Evolutionary conservation across 2,797 vertebrate species (phyloP), one percentile per base, ranked within the genome.

Genomic region (Emys orbicularis): DNA sequence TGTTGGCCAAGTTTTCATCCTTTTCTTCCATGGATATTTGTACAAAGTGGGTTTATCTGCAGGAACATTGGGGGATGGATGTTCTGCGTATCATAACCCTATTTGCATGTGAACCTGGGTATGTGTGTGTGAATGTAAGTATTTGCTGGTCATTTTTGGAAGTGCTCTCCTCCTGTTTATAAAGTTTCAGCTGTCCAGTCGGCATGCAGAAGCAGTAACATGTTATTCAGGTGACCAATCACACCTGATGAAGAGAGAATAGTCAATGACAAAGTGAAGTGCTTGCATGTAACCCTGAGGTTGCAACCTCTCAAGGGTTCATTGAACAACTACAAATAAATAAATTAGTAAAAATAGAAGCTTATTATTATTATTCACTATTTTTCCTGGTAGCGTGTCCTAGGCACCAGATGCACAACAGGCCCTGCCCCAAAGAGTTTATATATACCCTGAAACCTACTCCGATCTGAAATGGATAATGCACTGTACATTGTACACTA

Each of bases 11-110:
- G 81, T 37, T 53, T 72, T 79, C 56, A 65, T 41, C 83, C 79
- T 96, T 94, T 95, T 83, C 68, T 96, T 84, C 83, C 86, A 95
- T 91, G 90, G 89, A 94, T 95, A 57, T 93, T 91, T 65, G 76
- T 90, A 86, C 72, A 76, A 93, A 91, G 49, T 81, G 79, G 31
- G 88, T 94, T 96, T 93, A 65, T 94, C 91, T 91, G 96, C 92
- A 96, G 88, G 96, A 93, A 96, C 49, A 0, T 89, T 91, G 49
- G 79, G 93, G 90, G 96, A 94, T 77, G 25, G 59, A 37, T 54
- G 25, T 21, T 65, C 19, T 77, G 68, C 53, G 49, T 68, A 90
- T 29, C 34, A 65, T 76, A 65, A 86, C 86, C 86, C 91, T 3
- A 1, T 79, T 81, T 54, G 31, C 0, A 0, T 89, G 0, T 50